Percentiles rank a stretch among this genome's conserved stretches.
Evolutionary conservation across 2,888 invertebrate genomes (phyloP).

Genomic region (Hartigia nigra): DNA sequence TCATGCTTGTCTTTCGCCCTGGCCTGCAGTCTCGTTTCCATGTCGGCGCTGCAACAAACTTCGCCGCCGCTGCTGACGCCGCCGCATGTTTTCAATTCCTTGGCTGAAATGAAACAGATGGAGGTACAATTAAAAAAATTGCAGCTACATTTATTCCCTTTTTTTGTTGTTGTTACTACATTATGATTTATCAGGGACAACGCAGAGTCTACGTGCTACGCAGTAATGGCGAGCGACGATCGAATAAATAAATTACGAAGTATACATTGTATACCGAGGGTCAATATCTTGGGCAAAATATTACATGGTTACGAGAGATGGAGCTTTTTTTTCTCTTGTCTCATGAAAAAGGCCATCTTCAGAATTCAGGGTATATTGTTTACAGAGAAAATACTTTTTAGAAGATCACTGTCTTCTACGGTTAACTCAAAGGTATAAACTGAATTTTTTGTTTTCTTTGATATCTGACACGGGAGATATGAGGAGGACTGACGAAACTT

Average conservation of each 20-base stretch:
- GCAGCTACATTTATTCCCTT: too few relatives aligned
- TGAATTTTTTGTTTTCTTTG: not conserved
- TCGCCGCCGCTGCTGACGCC: conserved; percentile 62
- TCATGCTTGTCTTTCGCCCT: conserved; percentile 81
- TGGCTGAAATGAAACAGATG: conserved; percentile 46
- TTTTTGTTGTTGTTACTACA: too few relatives aligned
- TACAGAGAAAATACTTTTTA: conserved; percentile 39
- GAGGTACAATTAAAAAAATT: too few relatives aligned
- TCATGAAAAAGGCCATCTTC: not conserved
- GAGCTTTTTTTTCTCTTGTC: too few relatives aligned
- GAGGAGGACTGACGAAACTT: not conserved
- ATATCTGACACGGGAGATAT: not conserved
- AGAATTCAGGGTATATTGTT: conserved; percentile 28
- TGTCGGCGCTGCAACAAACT: conserved; percentile 75
- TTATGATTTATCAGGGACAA: too few relatives aligned
- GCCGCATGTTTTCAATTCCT: conserved; percentile 61
- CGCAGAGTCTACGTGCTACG: not conserved
- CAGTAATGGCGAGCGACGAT: not conserved
- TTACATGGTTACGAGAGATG: too few relatives aligned
- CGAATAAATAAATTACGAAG: not conserved
- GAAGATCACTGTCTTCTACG: not conserved
- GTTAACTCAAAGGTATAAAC: not conserved
- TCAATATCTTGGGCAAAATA: not conserved
- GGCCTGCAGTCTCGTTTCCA: conserved; percentile 78
- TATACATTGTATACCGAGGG: not conserved